A percentile compares a stretch with the other conserved stretches of the same genome.
Evolutionary conservation across 2,113 vertebrate genomes (phyloP).

Genomic region (Bufo gargarizans): DNA sequence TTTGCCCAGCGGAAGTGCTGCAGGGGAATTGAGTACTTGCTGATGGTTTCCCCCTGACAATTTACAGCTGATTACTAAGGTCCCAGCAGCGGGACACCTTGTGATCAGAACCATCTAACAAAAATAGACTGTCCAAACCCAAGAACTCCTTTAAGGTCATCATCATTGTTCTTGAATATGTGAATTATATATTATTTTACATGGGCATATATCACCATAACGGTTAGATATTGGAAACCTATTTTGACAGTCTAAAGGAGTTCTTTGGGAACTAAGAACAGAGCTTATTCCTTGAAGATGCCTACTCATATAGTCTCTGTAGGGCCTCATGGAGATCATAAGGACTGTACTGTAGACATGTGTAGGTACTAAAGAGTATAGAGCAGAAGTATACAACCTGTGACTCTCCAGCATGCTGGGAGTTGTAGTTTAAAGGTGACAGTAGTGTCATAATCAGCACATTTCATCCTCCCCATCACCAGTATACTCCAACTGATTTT

Average conservation of each 20-base stretch:
- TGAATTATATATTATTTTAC: not conserved
- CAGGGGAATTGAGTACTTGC: not conserved
- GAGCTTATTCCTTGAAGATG: not conserved
- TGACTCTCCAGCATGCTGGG: not conserved
- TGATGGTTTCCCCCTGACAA: not conserved
- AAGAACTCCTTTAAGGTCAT: not conserved
- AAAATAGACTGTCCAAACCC: not conserved
- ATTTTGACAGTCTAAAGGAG: not conserved
- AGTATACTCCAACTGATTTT: too few relatives aligned
- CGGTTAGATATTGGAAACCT: not conserved
- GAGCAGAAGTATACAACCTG: not conserved
- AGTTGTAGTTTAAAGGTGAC: too few relatives aligned
- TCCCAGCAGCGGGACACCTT: not conserved
- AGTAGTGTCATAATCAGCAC: not conserved
- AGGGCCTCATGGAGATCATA: not conserved
- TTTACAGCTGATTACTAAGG: not conserved
- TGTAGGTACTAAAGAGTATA: not conserved
- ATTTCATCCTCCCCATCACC: not conserved
- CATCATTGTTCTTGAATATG: not conserved
- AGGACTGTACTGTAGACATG: not conserved
- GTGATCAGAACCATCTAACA: not conserved
- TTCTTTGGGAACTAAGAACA: not conserved
- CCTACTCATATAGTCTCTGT: not conserved
- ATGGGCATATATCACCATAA: not conserved
- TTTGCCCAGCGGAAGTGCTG: not conserved